These are phyloP conservation scores for Spheniscus humboldti DNA, from an alignment of 2,797 vertebrate species.

Conservation along the genomic window DNA sequence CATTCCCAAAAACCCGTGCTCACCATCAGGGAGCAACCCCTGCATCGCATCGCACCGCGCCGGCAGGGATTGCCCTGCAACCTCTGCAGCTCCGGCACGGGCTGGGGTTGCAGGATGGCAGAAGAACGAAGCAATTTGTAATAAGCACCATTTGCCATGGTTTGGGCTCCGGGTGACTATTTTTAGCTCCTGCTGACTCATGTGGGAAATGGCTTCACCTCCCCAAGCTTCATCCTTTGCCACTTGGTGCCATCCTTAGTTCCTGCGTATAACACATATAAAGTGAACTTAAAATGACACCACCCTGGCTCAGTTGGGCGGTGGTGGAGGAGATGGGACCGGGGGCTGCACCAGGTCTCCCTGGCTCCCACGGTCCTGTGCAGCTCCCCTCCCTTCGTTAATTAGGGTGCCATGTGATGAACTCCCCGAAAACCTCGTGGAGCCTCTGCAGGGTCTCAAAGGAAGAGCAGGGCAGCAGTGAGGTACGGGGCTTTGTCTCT, in stretches of 20 bases:
- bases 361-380: not conserved
- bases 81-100: rapidly evolving
- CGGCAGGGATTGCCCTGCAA: not conserved
- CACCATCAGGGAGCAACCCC: rapidly evolving
- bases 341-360: rapidly evolving
- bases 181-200: slow-evolving; percentile 28
- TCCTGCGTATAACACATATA: not conserved
- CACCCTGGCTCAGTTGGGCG: not conserved
- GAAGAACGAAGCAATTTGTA: not conserved
- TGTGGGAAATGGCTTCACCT: not conserved
- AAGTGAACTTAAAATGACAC: not conserved
- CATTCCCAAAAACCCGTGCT: rapidly evolving
- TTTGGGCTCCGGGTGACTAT: not conserved
- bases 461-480: not conserved
- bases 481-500: rapidly evolving
- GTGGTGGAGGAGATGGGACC: not conserved
- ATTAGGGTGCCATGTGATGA: rapidly evolving
- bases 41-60: rapidly evolving
- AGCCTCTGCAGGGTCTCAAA: not conserved
- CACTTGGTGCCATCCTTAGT: not conserved
- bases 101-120: not conserved
- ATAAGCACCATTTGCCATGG: not conserved
- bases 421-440: rapidly evolving
- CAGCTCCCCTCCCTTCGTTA: not conserved
- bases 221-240: not conserved